phyloP scores from a whole-genome alignment of 2,888 invertebrate species.

The Sphaeridia pumilis region DNA sequence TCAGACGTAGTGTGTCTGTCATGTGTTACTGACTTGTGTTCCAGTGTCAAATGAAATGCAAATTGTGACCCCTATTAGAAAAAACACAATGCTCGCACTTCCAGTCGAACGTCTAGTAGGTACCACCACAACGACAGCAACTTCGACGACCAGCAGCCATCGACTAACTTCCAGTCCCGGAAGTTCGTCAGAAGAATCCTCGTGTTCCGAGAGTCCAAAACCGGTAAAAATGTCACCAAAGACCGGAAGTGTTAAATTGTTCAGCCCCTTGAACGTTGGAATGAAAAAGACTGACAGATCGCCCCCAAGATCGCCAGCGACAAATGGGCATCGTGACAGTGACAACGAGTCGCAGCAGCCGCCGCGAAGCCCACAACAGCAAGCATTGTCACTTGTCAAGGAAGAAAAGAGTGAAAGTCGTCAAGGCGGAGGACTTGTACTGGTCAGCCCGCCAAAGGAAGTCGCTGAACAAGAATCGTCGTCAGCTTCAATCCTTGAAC shows the following conservation, averaged over 20 bases:
- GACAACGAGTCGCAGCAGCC: too few species aligned
- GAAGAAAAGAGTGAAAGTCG: not conserved
- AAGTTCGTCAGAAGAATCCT: not conserved
- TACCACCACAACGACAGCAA: slow-evolving; percentile 1
- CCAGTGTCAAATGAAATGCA: slow-evolving; percentile 22
- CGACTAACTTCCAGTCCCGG: too few species aligned
- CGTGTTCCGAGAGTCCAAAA: not conserved
- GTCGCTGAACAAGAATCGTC: too few species aligned
- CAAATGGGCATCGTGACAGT: not conserved
- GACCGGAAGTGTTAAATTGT: not conserved
- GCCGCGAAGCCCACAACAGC: too few species aligned
- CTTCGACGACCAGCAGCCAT: not conserved
- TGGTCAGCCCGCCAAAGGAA: not conserved
- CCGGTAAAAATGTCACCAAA: not conserved
- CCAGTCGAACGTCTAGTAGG: slow-evolving; percentile 36
- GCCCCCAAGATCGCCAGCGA: too few species aligned
- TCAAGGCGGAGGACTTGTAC: too few species aligned
- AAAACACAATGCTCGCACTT: slow-evolving; percentile 35
- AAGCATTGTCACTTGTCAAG: slow-evolving; percentile 5
- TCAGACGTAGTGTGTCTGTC: too few species aligned
- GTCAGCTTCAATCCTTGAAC: not conserved
- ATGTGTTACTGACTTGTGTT: too few species aligned
- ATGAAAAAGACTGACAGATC: not conserved
- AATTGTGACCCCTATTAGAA: slow-evolving; percentile 22
- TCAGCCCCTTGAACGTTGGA: not conserved